phyloP scores from a whole-genome alignment of 2,113 vertebrate genomes.

The Bagarius yarrelli region DNA sequence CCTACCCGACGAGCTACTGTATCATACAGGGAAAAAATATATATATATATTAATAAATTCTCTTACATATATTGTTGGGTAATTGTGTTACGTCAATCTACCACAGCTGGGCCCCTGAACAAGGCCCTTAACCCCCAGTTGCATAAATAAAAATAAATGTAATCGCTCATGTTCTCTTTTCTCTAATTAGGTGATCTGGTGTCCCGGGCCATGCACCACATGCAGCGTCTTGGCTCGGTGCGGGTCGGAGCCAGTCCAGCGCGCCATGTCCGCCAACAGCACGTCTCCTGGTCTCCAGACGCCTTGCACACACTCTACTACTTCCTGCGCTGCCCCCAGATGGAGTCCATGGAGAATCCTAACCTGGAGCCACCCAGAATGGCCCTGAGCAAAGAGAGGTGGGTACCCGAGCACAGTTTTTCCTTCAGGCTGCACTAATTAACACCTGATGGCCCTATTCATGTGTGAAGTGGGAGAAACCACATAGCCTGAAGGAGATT shows the following conservation, averaged over 20 bases:
- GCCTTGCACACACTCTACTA: conserved; percentile 98
- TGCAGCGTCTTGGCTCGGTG: conserved; percentile 85
- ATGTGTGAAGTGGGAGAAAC: conserved; percentile 35
- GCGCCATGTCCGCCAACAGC: conserved; percentile 83
- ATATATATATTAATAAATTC: no score
- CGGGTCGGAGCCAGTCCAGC: conserved; percentile 85
- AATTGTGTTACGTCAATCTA: no score
- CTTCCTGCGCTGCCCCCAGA: conserved; percentile 96
- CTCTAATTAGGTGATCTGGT: conserved; percentile 86
- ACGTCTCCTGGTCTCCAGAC: conserved; percentile 92
- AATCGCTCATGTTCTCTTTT: not conserved
- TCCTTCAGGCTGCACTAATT: conserved; percentile 43
- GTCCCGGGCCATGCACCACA: conserved; percentile 96
- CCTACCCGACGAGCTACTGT: no score
- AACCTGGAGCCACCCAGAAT: conserved; percentile 96
- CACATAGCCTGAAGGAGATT: conserved; percentile 30
- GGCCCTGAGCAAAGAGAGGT: conserved; percentile 95
- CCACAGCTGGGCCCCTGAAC: no score
- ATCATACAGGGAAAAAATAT: no score
- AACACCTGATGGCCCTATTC: conserved; percentile 42
- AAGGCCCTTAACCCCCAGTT: no score
- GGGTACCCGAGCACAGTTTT: conserved; percentile 42
- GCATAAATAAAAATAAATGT: no score
- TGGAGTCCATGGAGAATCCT: conserved; percentile 99
- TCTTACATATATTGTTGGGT: no score